Evolutionary conservation across 1,140 invertebrate species (phyloP), one percentile per base, ranked within the genome.

Genomic region (Drosophila ogumai): DNA sequence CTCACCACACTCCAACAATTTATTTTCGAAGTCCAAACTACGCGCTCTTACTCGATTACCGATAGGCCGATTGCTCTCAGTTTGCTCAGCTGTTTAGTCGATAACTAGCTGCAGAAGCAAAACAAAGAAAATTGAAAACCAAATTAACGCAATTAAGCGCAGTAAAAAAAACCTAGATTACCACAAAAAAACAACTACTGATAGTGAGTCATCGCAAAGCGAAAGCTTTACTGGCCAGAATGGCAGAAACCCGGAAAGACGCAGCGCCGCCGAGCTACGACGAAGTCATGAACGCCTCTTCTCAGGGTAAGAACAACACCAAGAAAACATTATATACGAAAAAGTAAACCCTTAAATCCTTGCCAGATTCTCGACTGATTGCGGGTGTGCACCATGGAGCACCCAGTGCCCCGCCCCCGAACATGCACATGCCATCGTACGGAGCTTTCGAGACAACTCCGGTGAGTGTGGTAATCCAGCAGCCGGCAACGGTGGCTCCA

Each of bases 401-500:
- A 44, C 67, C 80, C 3, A 69, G 57, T 31, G 77, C 75, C 8
- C 84, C 82, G 22, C 54, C 63, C 10, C 82, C 59, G 0, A 69
- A 66, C 15, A 61, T 71, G 63, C 78, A 88, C 44, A 61, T 82
- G 41, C 86, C 93, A 17, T 75, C 75, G 0, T 92, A 92, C 34
- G 91, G 91, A 44, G 81, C 91, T 3, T 91, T 92, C 17, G 91
- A 91, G 49, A 78, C 86, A 17, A 92, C 91, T 1, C 81, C 90
- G 43, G 93, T 93, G 1, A 91, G 75, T 43, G 86, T 91, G 46
- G 66, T 87, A 3, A 76, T 90, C 15, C 90, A 86, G 55, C 74
- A 68, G 19, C 76, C 88, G 12, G 55, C 86, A 8, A 25, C 54
- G 8, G 25, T n/a, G 15, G 43, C 46, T 19, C 69, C 88, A 6